phyloP scores from a whole-genome alignment of 2,113 vertebrate genomes.

The Myotis lucifugus region DNA sequence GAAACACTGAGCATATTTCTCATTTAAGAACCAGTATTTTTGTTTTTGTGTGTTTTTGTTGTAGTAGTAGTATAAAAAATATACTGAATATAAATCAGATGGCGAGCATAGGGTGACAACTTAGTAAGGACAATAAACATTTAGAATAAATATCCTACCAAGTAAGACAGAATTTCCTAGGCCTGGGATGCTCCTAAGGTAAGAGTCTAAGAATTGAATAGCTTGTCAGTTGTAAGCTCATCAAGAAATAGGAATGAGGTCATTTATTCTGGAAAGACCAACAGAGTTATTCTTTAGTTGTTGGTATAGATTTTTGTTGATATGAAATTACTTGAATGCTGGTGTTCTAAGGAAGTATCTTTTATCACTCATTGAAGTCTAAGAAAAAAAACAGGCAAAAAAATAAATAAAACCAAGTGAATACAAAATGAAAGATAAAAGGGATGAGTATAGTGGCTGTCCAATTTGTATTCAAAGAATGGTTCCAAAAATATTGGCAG shows the following conservation, averaged over 20 bases:
- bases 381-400: background rate
- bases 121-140: background rate
- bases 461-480: background rate
- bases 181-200: background rate
- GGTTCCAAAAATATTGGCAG: background rate
- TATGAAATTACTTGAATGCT: background rate
- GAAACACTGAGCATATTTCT: background rate
- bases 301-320: background rate
- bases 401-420: background rate
- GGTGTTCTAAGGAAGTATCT: background rate
- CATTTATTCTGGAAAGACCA: constrained; percentile 42
- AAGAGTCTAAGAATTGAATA: background rate
- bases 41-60: background rate
- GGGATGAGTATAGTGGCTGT: background rate
- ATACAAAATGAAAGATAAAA: background rate
- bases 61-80: background rate
- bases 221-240: constrained; percentile 16
- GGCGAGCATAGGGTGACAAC: background rate
- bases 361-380: background rate
- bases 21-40: background rate
- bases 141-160: background rate
- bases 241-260: background rate
- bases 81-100: background rate
- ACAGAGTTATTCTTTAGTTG: background rate
- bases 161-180: background rate